Percentiles rank a stretch among this genome's conserved stretches.
Evolutionary conservation across 2,888 invertebrate genomes (phyloP).

Genomic region (Orgyia antiqua): DNA sequence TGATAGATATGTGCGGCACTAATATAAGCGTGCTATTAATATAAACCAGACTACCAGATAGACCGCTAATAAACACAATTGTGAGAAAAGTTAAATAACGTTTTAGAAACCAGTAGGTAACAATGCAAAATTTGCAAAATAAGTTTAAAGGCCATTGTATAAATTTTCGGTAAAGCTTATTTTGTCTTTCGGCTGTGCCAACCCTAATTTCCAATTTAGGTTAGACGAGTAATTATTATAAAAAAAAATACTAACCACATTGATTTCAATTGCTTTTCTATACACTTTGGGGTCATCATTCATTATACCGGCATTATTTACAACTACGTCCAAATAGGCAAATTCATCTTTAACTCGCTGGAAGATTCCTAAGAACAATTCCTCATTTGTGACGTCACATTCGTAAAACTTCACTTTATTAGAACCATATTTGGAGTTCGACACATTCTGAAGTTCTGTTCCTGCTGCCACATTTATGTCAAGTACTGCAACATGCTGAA

Average conservation of each 20-base stretch:
- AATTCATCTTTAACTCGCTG: conserved; percentile 18
- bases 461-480: conserved; percentile 31
- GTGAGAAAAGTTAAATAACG: too few relatives aligned
- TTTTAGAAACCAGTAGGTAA: too few relatives aligned
- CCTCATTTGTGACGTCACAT: conserved; percentile 37
- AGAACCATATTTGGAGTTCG: conserved; percentile 25
- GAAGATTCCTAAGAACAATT: conserved; percentile 26
- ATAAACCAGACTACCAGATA: too few relatives aligned
- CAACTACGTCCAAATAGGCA: conserved; percentile 30
- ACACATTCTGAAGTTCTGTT: conserved; percentile 22
- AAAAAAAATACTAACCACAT: conserved; percentile 35
- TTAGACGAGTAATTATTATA: too few relatives aligned
- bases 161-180: too few relatives aligned
- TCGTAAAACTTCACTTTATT: conserved; percentile 29
- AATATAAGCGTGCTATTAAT: too few relatives aligned
- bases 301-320: conserved; percentile 40
- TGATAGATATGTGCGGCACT: too few relatives aligned
- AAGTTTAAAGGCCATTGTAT: too few relatives aligned
- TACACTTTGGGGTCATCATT: conserved; percentile 20
- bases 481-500: conserved; percentile 33
- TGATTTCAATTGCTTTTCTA: conserved; percentile 29
- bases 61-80: too few relatives aligned
- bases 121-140: too few relatives aligned
- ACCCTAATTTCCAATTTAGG: too few relatives aligned
- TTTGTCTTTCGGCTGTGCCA: too few relatives aligned